Conservation (phyloP, 2,888 invertebrate genomes). For the Tenthredo amoena region DNA sequence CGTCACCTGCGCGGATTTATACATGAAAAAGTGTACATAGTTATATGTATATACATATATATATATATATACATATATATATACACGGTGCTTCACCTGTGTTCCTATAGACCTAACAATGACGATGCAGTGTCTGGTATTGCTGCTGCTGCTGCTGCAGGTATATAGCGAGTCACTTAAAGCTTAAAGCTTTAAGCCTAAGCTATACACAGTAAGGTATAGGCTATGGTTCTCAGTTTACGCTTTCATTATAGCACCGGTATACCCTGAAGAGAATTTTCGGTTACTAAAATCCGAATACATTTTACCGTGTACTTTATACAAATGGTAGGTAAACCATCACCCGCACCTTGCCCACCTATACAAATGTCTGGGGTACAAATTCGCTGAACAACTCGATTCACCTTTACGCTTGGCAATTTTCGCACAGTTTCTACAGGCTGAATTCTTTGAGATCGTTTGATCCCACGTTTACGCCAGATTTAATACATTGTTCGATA, state of each 20-base stretch:
- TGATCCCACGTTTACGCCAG: neutral
- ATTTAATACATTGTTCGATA: conserved; percentile 12
- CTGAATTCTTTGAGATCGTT: neutral
- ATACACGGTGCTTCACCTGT: conserved; percentile 26
- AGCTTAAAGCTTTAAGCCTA: neutral
- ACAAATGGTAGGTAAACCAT: neutral
- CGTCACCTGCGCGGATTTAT: conserved; percentile 34
- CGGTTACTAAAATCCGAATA: neutral
- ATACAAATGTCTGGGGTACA: neutral
- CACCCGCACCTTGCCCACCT: neutral
- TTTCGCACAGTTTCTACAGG: neutral
- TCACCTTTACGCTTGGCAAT: neutral
- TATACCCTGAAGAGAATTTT: neutral
- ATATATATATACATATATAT: neutral
- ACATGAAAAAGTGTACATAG: neutral
- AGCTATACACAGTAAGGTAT: neutral
- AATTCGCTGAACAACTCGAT: conserved; percentile 16
- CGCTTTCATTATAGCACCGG: neutral
- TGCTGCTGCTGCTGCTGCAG: conserved; percentile 8
- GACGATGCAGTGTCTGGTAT: conserved; percentile 9
- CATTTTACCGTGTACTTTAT: neutral
- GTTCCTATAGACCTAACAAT: conserved; percentile 20
- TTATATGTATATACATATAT: neutral
- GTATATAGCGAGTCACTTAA: conserved; percentile 2
- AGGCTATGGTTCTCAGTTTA: neutral